Percentiles rank a stretch among this genome's conserved stretches.
These are phyloP conservation scores for Bombus picipes DNA, from an alignment of 1,140 invertebrate species.

Conservation along the genomic window DNA sequence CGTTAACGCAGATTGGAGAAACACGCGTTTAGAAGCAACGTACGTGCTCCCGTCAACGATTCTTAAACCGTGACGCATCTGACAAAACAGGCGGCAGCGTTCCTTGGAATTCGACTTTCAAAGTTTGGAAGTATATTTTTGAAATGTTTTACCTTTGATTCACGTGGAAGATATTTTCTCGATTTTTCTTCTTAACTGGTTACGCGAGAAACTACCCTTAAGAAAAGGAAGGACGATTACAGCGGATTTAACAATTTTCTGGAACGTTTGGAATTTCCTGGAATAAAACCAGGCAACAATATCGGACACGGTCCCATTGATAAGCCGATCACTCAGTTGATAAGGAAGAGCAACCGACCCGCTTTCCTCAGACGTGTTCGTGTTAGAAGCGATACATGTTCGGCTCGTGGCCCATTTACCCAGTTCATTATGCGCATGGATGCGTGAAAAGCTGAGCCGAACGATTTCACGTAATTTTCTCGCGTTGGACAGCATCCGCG, in stretches of 20 bases:
- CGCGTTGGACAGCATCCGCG: background rate
- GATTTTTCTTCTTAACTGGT: too few species aligned
- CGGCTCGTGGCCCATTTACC: slow-evolving; percentile 23
- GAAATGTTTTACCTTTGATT: too few species aligned
- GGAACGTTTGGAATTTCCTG: background rate
- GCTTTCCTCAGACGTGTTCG: slow-evolving; percentile 24
- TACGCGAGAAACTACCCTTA: background rate
- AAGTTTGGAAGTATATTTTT: too few species aligned
- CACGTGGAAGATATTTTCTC: too few species aligned
- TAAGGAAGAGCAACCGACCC: slow-evolving; percentile 22
- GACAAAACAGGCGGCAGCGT: too few species aligned
- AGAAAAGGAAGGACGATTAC: too few species aligned
- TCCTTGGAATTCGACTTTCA: too few species aligned
- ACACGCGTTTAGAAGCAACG: too few species aligned
- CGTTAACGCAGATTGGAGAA: too few species aligned
- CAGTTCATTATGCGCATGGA: slow-evolving; percentile 33
- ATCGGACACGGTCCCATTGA: background rate
- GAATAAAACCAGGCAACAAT: background rate
- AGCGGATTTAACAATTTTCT: background rate
- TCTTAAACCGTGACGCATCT: too few species aligned
- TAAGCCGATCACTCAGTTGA: background rate
- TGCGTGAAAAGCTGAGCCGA: slow-evolving; percentile 34
- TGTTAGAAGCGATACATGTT: slow-evolving; percentile 1
- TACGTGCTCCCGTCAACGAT: too few species aligned
- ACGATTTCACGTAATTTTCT: slow-evolving; percentile 27